Evolutionary conservation across 2,888 invertebrate genomes (phyloP).

Genomic region (Erebia palarica): DNA sequence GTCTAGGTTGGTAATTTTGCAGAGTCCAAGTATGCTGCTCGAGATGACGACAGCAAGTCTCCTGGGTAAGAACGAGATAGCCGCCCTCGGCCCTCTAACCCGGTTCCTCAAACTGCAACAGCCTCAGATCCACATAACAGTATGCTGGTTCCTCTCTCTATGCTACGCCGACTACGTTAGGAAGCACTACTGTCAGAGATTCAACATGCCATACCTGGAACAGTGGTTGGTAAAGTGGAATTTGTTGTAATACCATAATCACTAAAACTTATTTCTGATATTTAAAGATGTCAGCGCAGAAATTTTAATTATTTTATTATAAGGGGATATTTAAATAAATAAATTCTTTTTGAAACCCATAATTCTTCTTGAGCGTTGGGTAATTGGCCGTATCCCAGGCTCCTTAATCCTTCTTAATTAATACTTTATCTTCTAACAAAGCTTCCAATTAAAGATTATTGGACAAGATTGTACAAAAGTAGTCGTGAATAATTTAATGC

Average conservation of each 20-base stretch:
- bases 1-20: conserved; percentile 9
- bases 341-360: too few relatives aligned
- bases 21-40: conserved; percentile 71
- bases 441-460: too few relatives aligned
- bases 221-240: conserved; percentile 66
- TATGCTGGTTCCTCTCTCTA: conserved; percentile 77
- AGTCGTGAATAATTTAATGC: too few relatives aligned
- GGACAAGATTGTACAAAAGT: too few relatives aligned
- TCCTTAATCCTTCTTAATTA: too few relatives aligned
- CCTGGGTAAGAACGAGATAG: conserved; percentile 61
- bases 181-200: conserved; percentile 70
- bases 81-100: conserved; percentile 65
- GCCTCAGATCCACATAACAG: conserved; percentile 75
- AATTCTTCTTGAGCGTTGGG: too few relatives aligned
- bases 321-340: too few relatives aligned
- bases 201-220: conserved; percentile 74
- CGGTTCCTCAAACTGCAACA: conserved; percentile 71
- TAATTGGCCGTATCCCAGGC: too few relatives aligned
- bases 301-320: too few relatives aligned
- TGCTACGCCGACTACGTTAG: conserved; percentile 76
- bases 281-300: neutral
- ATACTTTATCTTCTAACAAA: too few relatives aligned
- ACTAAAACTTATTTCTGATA: neutral
- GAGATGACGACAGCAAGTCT: conserved; percentile 74
- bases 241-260: neutral